Conservation (phyloP, 35 echinoderm and acorn worm genomes). For the Heliocidaris tuberculata region DNA sequence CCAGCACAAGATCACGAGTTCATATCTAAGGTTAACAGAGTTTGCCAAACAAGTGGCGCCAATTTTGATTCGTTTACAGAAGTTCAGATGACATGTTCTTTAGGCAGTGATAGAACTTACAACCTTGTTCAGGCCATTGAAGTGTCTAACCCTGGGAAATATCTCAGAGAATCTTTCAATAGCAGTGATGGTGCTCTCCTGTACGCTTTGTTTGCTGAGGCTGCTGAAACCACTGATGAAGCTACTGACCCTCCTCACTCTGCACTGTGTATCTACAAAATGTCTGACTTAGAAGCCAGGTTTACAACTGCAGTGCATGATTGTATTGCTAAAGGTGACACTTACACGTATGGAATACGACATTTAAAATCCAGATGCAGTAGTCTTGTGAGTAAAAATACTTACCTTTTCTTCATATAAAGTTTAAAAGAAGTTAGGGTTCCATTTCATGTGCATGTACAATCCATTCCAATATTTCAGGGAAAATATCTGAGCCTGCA, state of each 20-base stretch:
- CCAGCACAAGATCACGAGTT: background rate
- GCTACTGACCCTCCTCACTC: background rate
- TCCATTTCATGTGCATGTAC: too few species aligned
- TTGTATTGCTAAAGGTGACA: background rate
- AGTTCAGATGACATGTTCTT: background rate
- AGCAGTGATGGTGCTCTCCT: background rate
- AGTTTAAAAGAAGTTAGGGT: too few species aligned
- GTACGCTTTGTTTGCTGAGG: background rate
- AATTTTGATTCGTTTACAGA: background rate
- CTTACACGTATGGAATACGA: background rate
- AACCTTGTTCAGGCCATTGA: slow-evolving; percentile 23
- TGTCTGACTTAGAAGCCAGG: background rate
- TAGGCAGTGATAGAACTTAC: background rate
- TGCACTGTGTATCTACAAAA: slow-evolving; percentile 28
- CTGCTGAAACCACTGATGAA: background rate
- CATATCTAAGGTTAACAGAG: background rate
- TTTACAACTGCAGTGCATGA: background rate
- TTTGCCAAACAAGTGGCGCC: background rate
- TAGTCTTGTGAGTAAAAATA: background rate
- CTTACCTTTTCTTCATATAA: background rate
- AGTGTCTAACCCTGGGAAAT: background rate
- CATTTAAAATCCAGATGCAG: background rate
- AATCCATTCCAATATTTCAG: too few species aligned
- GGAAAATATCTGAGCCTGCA: too few species aligned
- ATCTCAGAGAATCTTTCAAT: slow-evolving; percentile 4